phyloP scores from a whole-genome alignment of 2,797 vertebrate species.

The Trematomus bernacchii region DNA sequence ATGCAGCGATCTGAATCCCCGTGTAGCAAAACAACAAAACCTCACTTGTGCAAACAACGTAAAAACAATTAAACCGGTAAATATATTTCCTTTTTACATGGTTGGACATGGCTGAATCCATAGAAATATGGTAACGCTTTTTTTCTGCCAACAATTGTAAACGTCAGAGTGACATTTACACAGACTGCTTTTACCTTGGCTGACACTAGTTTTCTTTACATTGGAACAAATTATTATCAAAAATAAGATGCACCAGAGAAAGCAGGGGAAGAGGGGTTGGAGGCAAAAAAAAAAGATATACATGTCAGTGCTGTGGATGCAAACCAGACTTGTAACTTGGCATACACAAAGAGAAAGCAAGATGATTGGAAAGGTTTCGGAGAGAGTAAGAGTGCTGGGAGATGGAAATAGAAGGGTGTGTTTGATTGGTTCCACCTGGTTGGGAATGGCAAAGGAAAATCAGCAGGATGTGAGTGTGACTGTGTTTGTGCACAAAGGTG shows the following conservation, averaged over 20 bases:
- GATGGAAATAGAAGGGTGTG: slow-evolving; percentile 12
- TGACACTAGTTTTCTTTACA: neutral
- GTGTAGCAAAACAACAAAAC: neutral
- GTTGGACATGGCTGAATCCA: neutral
- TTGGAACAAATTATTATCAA: neutral
- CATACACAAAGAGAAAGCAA: slow-evolving; percentile 5
- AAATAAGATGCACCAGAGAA: neutral
- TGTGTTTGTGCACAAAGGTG: neutral
- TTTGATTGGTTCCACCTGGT: slow-evolving; percentile 66
- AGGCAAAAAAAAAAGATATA: slow-evolving; percentile 5
- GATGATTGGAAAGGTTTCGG: slow-evolving; percentile 28
- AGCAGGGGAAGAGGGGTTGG: neutral
- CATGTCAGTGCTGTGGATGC: slow-evolving; percentile 12
- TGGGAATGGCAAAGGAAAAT: slow-evolving; percentile 42
- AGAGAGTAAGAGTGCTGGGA: slow-evolving; percentile 31
- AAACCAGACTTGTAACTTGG: slow-evolving; percentile 46
- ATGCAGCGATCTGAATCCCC: slow-evolving; percentile 1
- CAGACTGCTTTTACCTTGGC: neutral
- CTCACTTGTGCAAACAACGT: neutral
- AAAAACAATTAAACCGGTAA: neutral
- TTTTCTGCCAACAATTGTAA: neutral
- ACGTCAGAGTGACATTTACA: slow-evolving; percentile 1
- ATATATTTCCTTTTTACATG: neutral
- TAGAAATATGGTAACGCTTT: neutral
- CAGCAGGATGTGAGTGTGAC: slow-evolving; percentile 20